Evolutionary conservation across 2,888 invertebrate species (phyloP).

Genomic region (Stenurella melanura): DNA sequence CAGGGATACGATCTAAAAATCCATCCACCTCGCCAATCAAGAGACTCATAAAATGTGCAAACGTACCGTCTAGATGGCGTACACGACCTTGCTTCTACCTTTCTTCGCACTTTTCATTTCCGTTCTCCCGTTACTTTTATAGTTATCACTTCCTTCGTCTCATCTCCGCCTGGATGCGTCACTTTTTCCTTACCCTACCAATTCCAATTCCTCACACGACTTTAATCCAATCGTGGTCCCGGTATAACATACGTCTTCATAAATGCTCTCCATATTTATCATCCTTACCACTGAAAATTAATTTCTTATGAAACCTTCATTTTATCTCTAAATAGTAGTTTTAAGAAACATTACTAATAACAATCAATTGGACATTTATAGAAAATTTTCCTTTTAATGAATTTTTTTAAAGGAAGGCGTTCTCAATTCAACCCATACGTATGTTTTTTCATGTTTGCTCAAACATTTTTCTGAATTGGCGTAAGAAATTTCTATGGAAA

Average conservation of each 20-base stretch:
- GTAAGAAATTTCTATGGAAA: too few species aligned
- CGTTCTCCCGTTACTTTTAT: constrained; percentile 71
- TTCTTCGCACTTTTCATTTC: constrained; percentile 72
- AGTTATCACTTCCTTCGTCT: constrained; percentile 71
- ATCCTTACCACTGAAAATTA: constrained; percentile 42
- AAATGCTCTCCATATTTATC: constrained; percentile 41
- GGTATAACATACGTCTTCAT: constrained; percentile 49
- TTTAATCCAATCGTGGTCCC: constrained; percentile 53
- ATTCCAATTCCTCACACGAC: constrained; percentile 56
- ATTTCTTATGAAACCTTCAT: constrained; percentile 25
- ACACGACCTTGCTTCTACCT: constrained; percentile 70
- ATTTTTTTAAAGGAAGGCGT: too few species aligned
- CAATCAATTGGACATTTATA: too few species aligned
- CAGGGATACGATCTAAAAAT: constrained; percentile 45
- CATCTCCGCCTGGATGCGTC: constrained; percentile 55
- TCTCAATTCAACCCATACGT: too few species aligned
- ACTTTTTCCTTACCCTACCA: constrained; percentile 41
- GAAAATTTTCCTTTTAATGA: too few species aligned
- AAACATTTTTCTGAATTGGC: too few species aligned
- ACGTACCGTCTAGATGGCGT: constrained; percentile 70
- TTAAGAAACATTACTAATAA: too few species aligned
- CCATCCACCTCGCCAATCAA: constrained; percentile 65
- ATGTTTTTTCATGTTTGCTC: too few species aligned
- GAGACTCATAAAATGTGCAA: constrained; percentile 65
- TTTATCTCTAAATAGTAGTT: not conserved